Evolutionary conservation across 1,140 invertebrate genomes (phyloP), one percentile per base, ranked within the genome.

Genomic region (Bradynema listronoti): DNA sequence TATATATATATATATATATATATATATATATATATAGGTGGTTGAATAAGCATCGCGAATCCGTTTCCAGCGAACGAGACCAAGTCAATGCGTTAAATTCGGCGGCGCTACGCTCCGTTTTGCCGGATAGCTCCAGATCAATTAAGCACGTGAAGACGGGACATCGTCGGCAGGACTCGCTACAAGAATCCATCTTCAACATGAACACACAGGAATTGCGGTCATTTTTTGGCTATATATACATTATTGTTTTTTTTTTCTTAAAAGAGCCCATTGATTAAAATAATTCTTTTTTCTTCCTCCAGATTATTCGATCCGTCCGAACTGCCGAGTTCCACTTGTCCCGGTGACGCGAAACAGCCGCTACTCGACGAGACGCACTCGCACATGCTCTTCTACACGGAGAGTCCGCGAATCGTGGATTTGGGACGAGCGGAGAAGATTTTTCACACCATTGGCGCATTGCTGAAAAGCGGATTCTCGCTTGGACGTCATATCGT

Each of bases 371-470:
- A 76, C 46, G 75, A 77, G 42, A 58, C 71, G 9, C 72, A 78
- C 47, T 62, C 73, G 7, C 75, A 77, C 50, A 75, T 77, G 68
- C 56, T 77, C 5, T 57, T 77, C 9, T 77, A 77, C 58, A 58
- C 70, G 14, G 75, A 77, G 43, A 69, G 64, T 54, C 77, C 77
- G 22, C 49, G 63, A 41, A 59, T 68, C n/a, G 74, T 77, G 14
- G 74, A 78, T 56, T 54, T 77, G 30, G 73, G 61, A 1, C 30
- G 73, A 22, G 71, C 75, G 0, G 74, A 77, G 42, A 68, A 65
- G 14, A 59, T 74, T 24, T 77, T 77, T 36, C 57, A 68, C 46
- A 75, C 73, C 43, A 50, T 75, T 2, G 56, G 56, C 3, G 49
- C 64, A 19, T 39, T 75, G 4, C 46, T 77, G n/a, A 63, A 51